These are phyloP conservation scores for Schrankia costaestrigalis DNA, from an alignment of 2,888 invertebrate species.

Conservation along the genomic window DNA sequence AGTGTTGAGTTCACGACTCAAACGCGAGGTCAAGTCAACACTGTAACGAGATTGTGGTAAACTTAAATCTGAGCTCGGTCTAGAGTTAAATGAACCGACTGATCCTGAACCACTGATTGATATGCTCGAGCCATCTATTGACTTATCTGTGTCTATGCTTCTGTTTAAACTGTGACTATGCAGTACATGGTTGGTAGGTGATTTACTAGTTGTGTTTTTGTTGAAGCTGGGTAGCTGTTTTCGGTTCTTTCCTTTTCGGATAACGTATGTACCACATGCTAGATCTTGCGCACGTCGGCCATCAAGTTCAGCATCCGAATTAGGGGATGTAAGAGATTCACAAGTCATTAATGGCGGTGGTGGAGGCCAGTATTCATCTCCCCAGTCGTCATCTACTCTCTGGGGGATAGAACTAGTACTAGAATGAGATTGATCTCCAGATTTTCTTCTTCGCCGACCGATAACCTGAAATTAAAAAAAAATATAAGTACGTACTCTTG, in stretches of 20 bases:
- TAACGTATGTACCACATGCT: constrained; percentile 88
- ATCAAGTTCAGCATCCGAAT: constrained; percentile 80
- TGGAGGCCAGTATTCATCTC: constrained; percentile 86
- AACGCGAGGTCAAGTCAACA: constrained; percentile 76
- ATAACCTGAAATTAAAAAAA: constrained; percentile 73
- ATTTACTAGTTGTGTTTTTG: constrained; percentile 75
- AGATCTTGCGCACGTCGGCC: constrained; percentile 57
- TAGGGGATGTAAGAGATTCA: constrained; percentile 84
- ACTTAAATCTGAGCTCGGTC: constrained; percentile 83
- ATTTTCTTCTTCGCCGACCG: constrained; percentile 78
- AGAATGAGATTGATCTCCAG: constrained; percentile 81
- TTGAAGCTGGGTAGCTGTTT: constrained; percentile 82
- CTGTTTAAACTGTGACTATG: constrained; percentile 72
- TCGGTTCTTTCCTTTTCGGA: constrained; percentile 86
- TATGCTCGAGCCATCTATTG: constrained; percentile 73
- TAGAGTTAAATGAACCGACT: constrained; percentile 82
- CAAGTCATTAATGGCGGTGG: constrained; percentile 84
- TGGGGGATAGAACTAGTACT: constrained; percentile 88
- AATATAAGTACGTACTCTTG: no score
- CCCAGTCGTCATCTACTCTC: constrained; percentile 82
- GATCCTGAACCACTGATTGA: constrained; percentile 76
- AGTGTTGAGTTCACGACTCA: constrained; percentile 80
- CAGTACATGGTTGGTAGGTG: constrained; percentile 56
- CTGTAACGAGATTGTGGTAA: constrained; percentile 81
- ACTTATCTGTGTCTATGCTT: constrained; percentile 71